phyloP scores from a whole-genome alignment of 1,140 invertebrate species.

The Halictus rubicundus region DNA sequence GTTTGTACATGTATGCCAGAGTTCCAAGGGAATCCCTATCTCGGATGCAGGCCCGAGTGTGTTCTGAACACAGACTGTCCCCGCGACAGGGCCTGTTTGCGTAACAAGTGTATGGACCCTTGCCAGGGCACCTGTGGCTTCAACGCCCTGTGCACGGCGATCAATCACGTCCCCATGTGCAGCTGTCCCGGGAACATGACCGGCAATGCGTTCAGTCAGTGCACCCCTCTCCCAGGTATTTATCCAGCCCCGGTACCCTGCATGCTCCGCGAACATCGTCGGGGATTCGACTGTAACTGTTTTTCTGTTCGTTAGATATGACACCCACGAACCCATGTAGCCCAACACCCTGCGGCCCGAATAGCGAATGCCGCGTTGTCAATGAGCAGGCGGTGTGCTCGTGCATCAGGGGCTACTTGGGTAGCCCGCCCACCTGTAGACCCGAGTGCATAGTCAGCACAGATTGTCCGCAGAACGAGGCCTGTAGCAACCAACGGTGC shows the following conservation, averaged over 20 bases:
- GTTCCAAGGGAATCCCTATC: slow-evolving; percentile 86
- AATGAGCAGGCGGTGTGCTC: slow-evolving; percentile 83
- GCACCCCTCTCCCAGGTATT: slow-evolving; percentile 60
- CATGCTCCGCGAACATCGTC: too few species aligned
- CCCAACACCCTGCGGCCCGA: slow-evolving; percentile 84
- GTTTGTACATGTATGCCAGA: slow-evolving; percentile 83
- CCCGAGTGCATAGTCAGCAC: slow-evolving; percentile 85
- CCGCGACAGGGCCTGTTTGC: slow-evolving; percentile 78
- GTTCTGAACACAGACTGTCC: slow-evolving; percentile 81
- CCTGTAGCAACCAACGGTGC: slow-evolving; percentile 86
- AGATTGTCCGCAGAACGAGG: slow-evolving; percentile 83
- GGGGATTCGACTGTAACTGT: background rate
- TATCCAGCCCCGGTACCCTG: background rate
- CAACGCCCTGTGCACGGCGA: slow-evolving; percentile 80
- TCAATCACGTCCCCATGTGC: slow-evolving; percentile 81
- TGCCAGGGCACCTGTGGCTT: slow-evolving; percentile 81
- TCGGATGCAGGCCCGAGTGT: slow-evolving; percentile 78
- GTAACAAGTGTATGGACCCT: slow-evolving; percentile 81
- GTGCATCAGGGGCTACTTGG: slow-evolving; percentile 83
- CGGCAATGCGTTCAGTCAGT: slow-evolving; percentile 80
- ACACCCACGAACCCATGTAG: slow-evolving; percentile 81
- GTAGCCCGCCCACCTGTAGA: slow-evolving; percentile 83
- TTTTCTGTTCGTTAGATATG: slow-evolving; percentile 46
- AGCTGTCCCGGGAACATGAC: slow-evolving; percentile 79
- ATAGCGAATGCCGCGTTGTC: slow-evolving; percentile 83